Conservation (phyloP, 2,888 invertebrate species). For the Morinoia aosen region DNA sequence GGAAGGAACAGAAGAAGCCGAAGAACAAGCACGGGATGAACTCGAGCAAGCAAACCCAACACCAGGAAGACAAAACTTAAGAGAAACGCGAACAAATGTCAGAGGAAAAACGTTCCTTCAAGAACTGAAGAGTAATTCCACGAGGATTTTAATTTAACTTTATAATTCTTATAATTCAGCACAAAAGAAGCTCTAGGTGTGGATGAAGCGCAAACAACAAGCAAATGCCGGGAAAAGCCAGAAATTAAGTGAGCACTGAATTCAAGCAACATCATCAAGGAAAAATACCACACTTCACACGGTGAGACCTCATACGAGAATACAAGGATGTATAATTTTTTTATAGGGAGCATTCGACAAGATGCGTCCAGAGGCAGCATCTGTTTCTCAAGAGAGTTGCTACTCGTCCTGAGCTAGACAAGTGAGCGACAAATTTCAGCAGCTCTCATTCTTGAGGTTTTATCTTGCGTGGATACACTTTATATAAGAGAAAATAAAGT, state of each 20-base stretch:
- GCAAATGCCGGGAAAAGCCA: not conserved
- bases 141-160: too few species aligned
- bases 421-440: not conserved
- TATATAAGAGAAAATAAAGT: not conserved
- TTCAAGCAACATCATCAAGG: not conserved
- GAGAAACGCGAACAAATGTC: not conserved
- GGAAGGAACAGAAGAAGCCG: not conserved
- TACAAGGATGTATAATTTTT: too few species aligned
- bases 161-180: not conserved
- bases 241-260: not conserved
- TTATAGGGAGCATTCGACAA: too few species aligned
- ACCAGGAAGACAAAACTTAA: not conserved
- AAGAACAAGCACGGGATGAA: not conserved
- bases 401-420: not conserved
- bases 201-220: not conserved
- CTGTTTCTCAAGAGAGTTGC: not conserved
- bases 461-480: not conserved
- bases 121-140: too few species aligned
- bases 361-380: not conserved
- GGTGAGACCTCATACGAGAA: too few species aligned
- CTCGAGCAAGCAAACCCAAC: not conserved
- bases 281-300: not conserved
- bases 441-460: not conserved
- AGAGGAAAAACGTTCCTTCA: not conserved
- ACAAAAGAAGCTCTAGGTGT: not conserved